A percentile compares a stretch with the other conserved stretches of the same genome.
phyloP scores from a whole-genome alignment of 2,888 invertebrate genomes.

The Acleris laterana region DNA sequence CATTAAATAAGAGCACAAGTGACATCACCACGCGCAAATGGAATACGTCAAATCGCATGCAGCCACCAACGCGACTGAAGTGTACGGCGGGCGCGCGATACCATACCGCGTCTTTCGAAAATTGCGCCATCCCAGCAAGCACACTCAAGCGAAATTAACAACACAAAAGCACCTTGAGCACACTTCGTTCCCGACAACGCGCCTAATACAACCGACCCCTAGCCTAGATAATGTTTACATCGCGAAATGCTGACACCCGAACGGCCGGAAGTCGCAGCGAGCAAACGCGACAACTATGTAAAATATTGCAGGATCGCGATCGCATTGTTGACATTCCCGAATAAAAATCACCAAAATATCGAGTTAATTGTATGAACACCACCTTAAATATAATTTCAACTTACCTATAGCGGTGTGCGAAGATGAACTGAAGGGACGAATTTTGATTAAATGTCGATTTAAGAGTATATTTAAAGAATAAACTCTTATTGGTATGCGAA shows the following conservation, averaged over 20 bases:
- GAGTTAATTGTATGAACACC: constrained; percentile 86
- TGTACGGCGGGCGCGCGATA: constrained; percentile 83
- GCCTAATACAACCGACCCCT: constrained; percentile 71
- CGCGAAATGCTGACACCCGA: constrained; percentile 83
- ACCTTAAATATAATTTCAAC: constrained; percentile 84
- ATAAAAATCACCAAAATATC: constrained; percentile 86
- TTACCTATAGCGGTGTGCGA: constrained; percentile 89
- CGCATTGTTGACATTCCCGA: constrained; percentile 90
- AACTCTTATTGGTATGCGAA: constrained; percentile 95
- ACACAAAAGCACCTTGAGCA: constrained; percentile 82
- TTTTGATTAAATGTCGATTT: constrained; percentile 87
- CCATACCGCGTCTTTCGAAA: constrained; percentile 86
- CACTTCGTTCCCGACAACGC: constrained; percentile 80
- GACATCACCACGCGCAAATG: constrained; percentile 82
- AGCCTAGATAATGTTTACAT: constrained; percentile 84
- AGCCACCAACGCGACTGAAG: constrained; percentile 85
- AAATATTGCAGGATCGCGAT: constrained; percentile 91
- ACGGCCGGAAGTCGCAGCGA: constrained; percentile 84
- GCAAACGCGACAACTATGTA: constrained; percentile 91
- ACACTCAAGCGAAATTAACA: constrained; percentile 83
- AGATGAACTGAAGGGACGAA: constrained; percentile 86
- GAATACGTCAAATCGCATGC: constrained; percentile 85
- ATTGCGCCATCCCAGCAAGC: constrained; percentile 85
- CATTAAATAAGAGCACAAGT: constrained; percentile 82
- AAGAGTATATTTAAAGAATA: constrained; percentile 89